Conservation (phyloP, 2,797 vertebrate species). For the Oreonectes daqikongensis region DNA sequence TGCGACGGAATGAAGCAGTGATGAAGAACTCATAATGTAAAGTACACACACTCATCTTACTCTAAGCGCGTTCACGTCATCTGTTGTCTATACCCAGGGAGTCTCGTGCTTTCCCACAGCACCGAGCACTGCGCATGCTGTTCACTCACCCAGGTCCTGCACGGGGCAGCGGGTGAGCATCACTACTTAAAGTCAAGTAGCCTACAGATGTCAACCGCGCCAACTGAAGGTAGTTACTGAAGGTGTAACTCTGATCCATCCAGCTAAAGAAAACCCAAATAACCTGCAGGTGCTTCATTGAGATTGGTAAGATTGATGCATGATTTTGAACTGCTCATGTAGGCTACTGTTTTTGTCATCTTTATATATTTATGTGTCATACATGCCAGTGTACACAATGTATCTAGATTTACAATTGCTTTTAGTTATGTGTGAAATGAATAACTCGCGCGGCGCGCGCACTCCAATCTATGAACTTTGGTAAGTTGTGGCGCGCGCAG, state of each 20-base stretch:
- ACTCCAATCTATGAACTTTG: not conserved
- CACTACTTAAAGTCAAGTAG: conserved; percentile 37
- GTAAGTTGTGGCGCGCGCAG: not conserved
- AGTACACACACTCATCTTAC: conserved; percentile 40
- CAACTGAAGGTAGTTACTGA: conserved; percentile 39
- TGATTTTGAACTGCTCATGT: not conserved
- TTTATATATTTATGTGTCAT: not conserved
- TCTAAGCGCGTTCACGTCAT: not conserved
- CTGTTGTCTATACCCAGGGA: not conserved
- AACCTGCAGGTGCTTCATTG: not conserved
- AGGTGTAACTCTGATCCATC: too few species aligned
- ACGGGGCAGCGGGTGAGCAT: not conserved
- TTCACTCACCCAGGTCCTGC: conserved; percentile 1
- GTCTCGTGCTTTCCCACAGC: not conserved
- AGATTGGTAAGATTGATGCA: not conserved
- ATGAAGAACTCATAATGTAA: not conserved
- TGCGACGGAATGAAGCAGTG: not conserved
- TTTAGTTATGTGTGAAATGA: too few species aligned
- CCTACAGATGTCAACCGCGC: conserved; percentile 45
- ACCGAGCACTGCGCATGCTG: not conserved
- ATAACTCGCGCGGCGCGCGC: too few species aligned
- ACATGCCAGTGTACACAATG: not conserved
- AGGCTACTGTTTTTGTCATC: conserved; percentile 1
- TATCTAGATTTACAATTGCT: too few species aligned
- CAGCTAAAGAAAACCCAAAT: not conserved